Percentiles rank a stretch among this genome's conserved stretches.
Evolutionary conservation across 2,113 vertebrate species (phyloP).

Genomic region (Pollachius pollachius): DNA sequence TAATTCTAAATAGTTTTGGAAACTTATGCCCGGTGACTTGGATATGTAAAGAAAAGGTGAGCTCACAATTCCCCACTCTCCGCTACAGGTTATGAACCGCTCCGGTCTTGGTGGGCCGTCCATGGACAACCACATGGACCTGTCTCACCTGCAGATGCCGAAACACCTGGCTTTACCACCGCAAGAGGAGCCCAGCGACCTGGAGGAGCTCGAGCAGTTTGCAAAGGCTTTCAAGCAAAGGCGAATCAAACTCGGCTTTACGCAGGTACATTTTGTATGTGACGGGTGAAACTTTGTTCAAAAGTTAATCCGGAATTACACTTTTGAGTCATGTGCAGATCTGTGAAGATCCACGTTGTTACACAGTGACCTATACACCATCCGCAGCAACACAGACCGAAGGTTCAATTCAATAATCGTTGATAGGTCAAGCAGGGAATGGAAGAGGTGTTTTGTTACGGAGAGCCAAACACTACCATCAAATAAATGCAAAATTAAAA

Average conservation of each 20-base stretch:
- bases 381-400: no score
- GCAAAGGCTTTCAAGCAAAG: slow-evolving; percentile 98
- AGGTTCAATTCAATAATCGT: no score
- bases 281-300: not conserved
- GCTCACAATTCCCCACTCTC: not conserved
- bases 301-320: not conserved
- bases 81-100: slow-evolving; percentile 81
- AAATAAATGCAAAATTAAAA: no score
- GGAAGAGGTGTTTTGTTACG: no score
- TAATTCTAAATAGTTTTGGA: no score
- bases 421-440: no score
- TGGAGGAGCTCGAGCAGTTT: slow-evolving; percentile 96
- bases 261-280: slow-evolving; percentile 77
- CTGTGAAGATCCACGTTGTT: not conserved
- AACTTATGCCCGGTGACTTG: no score
- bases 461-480: no score
- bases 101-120: slow-evolving; percentile 83
- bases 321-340: not conserved
- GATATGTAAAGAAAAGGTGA: not conserved
- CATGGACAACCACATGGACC: slow-evolving; percentile 88
- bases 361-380: no score
- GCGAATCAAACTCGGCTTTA: slow-evolving; percentile 97
- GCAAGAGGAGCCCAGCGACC: slow-evolving; percentile 89
- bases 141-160: slow-evolving; percentile 84
- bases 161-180: slow-evolving; percentile 81